Base-by-base conservation (phyloP, 2,113 vertebrate genomes). In the Balaenoptera acutorostrata region DNA sequence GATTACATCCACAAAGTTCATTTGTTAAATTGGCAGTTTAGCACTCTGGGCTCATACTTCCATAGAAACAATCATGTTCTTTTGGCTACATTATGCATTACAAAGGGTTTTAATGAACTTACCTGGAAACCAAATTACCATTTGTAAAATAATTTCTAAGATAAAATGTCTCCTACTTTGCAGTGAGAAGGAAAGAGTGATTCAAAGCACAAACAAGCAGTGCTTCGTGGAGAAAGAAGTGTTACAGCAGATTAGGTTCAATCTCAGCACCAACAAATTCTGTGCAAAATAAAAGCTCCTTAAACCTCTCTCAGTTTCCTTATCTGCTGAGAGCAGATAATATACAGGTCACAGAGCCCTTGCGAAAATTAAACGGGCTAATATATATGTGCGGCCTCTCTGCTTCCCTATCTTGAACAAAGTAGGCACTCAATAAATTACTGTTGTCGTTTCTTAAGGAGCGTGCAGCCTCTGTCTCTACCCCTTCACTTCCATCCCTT, bases 51-150 rank as follows among this genome's bases (percentile, higher is more conserved):
- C 7, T 90, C 61, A 0, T 87, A 80, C 93, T 95, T 87, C 86
- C 59, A 77, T 93, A 97, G 86, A 97, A 93, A 97, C 92, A 78
- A 12, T 72, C 68, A 1, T 59, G 90, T 8, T 72, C 46, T 88
- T 90, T 31, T 61, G 85, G 39, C 25, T 78, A 21, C 29, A 59
- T 71, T 74, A 55, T 64, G 59, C 0, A 0, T 52, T 93, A 55
- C 33, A 61, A 86, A 63, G 49, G 27, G 23, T 61, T 92, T 95
- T 96, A 94, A 88, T 39, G 59, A 90, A 93, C 59, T 90, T 94
- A 91, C 77, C 77, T 84, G 8, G 72, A 97, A 94, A 77, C 36
- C 44, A 94, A 92, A 95, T 96, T 66, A 72, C 41, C 29, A 33
- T 68, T 90, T 61, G 20, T 61, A 87, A 89, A 29, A 68, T 92